Evolutionary conservation across 2,888 invertebrate genomes (phyloP).

Genomic region (Papilio elwesi): DNA sequence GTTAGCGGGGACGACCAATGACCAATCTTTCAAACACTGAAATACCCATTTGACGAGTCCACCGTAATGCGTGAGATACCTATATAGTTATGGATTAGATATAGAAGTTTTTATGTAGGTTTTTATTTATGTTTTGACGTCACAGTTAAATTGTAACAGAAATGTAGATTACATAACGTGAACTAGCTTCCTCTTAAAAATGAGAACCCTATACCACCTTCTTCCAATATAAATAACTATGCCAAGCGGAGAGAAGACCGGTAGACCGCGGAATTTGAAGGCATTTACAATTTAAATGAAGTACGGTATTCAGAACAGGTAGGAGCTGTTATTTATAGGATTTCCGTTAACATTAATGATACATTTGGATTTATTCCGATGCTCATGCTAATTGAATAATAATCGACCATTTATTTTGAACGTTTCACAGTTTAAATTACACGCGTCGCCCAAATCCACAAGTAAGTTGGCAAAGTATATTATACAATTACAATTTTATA

Average conservation of each 20-base stretch:
- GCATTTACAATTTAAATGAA: slow-evolving; percentile 41
- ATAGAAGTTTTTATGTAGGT: too few species aligned
- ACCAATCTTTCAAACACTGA: too few species aligned
- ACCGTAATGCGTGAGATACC: too few species aligned
- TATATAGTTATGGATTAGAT: too few species aligned
- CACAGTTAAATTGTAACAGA: neutral
- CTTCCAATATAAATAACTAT: slow-evolving; percentile 41
- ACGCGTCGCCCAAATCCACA: neutral
- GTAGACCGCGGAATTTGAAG: slow-evolving; percentile 34
- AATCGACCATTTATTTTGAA: slow-evolving; percentile 12
- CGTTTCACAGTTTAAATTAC: neutral
- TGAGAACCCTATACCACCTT: slow-evolving; percentile 25
- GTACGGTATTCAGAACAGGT: slow-evolving; percentile 32
- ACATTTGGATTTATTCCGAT: slow-evolving; percentile 32
- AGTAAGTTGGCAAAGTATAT: neutral
- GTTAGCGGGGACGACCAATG: too few species aligned
- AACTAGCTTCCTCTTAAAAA: slow-evolving; percentile 30
- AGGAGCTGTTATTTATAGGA: slow-evolving; percentile 31
- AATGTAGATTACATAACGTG: neutral
- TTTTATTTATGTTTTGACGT: too few species aligned
- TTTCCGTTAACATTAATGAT: slow-evolving; percentile 27
- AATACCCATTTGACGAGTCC: too few species aligned
- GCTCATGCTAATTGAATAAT: slow-evolving; percentile 28
- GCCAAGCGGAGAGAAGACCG: slow-evolving; percentile 28
- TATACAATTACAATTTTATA: neutral